These are phyloP conservation scores for Agraylea sexmaculata DNA, from an alignment of 1,140 invertebrate species.

Conservation along the genomic window DNA sequence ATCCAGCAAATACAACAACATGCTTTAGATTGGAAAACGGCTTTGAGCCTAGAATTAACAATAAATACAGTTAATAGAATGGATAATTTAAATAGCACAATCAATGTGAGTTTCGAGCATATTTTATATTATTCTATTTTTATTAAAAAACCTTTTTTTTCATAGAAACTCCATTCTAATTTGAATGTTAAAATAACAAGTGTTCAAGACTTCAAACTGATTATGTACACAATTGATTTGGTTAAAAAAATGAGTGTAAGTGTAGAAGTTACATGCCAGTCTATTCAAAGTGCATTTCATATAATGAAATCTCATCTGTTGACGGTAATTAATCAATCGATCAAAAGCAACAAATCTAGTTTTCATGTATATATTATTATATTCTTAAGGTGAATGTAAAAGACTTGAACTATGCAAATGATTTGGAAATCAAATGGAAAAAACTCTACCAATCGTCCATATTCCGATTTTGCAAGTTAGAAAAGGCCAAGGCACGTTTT, in stretches of 20 bases:
- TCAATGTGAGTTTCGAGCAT: slow-evolving; percentile 32
- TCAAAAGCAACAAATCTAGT: neutral
- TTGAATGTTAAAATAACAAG: slow-evolving; percentile 59
- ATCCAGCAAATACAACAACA: slow-evolving; percentile 51
- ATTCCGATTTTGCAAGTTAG: slow-evolving; percentile 52
- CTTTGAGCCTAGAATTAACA: slow-evolving; percentile 49
- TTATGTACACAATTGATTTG: slow-evolving; percentile 67
- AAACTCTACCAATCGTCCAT: slow-evolving; percentile 52
- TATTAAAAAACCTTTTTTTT: slow-evolving; percentile 13
- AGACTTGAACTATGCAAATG: slow-evolving; percentile 45
- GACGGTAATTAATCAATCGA: neutral
- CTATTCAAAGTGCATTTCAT: slow-evolving; percentile 51
- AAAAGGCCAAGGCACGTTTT: slow-evolving; percentile 66
- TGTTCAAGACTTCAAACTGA: slow-evolving; percentile 69
- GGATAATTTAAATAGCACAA: slow-evolving; percentile 47
- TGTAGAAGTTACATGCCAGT: slow-evolving; percentile 59
- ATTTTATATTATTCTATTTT: slow-evolving; percentile 2
- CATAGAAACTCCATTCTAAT: slow-evolving; percentile 42
- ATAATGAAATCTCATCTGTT: slow-evolving; percentile 41
- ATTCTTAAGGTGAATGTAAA: slow-evolving; percentile 30
- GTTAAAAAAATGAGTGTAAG: slow-evolving; percentile 61
- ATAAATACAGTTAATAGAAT: slow-evolving; percentile 47
- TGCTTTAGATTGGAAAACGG: slow-evolving; percentile 57
- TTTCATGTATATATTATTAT: neutral
- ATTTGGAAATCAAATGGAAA: slow-evolving; percentile 55